Conservation (phyloP, 2,888 invertebrate species). For the Mayetiola destructor region DNA sequence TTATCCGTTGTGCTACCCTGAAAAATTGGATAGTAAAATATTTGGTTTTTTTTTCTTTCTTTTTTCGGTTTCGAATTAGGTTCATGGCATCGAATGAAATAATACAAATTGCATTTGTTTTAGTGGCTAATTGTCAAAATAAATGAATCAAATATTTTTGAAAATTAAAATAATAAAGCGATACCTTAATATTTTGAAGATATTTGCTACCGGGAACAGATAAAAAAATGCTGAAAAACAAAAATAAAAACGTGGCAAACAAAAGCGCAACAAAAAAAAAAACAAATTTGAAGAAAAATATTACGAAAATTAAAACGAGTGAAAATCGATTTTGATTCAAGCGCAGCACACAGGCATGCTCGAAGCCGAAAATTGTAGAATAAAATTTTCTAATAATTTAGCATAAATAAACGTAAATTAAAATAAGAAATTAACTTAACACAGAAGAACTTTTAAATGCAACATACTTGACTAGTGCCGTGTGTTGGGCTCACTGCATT, state of each 20-base stretch:
- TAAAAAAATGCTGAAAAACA: slow-evolving; percentile 78
- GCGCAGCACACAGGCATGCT: not conserved
- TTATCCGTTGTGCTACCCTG: slow-evolving; percentile 9
- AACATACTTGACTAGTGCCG: slow-evolving; percentile 17
- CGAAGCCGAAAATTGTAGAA: not conserved
- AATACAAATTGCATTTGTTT: not conserved
- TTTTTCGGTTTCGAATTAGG: too few species aligned
- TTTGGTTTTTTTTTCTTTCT: too few species aligned
- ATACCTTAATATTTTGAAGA: slow-evolving; percentile 66
- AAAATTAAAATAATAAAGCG: slow-evolving; percentile 25
- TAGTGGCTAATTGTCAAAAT: not conserved
- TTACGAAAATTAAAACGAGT: slow-evolving; percentile 16
- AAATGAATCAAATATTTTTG: not conserved
- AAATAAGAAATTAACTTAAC: not conserved
- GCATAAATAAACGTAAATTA: not conserved
- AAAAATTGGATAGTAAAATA: too few species aligned
- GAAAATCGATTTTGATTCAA: not conserved
- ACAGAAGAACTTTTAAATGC: not conserved
- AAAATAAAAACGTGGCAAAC: slow-evolving; percentile 34
- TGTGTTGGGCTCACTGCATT: slow-evolving; percentile 21
- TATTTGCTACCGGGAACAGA: slow-evolving; percentile 74
- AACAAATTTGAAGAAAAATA: slow-evolving; percentile 43
- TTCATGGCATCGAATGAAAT: too few species aligned
- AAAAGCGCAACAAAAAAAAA: slow-evolving; percentile 28
- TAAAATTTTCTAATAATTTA: not conserved